A percentile compares a stretch with the other conserved stretches of the same genome.
Conservation (phyloP, 2,888 invertebrate genomes). For the Catocala nupta region DNA sequence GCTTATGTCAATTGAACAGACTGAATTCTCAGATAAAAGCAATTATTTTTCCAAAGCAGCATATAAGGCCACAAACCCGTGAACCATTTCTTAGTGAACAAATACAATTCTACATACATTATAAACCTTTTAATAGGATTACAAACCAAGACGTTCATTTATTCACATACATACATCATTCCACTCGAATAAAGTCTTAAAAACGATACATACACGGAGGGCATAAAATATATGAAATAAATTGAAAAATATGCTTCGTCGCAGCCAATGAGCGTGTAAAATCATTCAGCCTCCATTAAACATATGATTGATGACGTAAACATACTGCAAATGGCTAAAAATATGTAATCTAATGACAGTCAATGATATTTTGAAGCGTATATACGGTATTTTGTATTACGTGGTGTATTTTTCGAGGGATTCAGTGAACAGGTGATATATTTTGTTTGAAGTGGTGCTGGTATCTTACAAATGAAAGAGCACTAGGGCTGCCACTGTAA, state of each 20-base stretch:
- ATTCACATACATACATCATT: background rate
- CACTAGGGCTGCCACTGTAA: too few species aligned
- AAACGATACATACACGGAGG: background rate
- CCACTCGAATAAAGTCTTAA: background rate
- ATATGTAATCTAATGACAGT: slow-evolving; percentile 31
- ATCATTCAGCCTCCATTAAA: slow-evolving; percentile 43
- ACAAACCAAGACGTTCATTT: background rate
- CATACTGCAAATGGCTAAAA: slow-evolving; percentile 26
- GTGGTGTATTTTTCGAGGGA: background rate
- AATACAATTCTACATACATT: background rate
- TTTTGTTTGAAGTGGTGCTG: too few species aligned
- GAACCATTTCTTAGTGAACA: background rate
- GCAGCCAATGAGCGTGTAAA: slow-evolving; percentile 35
- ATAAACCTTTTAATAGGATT: background rate
- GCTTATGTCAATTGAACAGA: too few species aligned
- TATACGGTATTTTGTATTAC: background rate
- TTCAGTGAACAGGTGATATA: slow-evolving; percentile 2
- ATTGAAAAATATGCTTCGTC: slow-evolving; percentile 13
- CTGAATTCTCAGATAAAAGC: too few species aligned
- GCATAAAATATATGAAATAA: slow-evolving; percentile 15
- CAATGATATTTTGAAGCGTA: slow-evolving; percentile 21
- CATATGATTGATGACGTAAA: slow-evolving; percentile 36
- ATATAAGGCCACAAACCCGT: too few species aligned
- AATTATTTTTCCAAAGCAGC: too few species aligned
- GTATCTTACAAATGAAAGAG: too few species aligned